Percentiles rank a stretch among this genome's conserved stretches.
Evolutionary conservation across 2,888 invertebrate species (phyloP).

Genomic region (Clunio marinus): DNA sequence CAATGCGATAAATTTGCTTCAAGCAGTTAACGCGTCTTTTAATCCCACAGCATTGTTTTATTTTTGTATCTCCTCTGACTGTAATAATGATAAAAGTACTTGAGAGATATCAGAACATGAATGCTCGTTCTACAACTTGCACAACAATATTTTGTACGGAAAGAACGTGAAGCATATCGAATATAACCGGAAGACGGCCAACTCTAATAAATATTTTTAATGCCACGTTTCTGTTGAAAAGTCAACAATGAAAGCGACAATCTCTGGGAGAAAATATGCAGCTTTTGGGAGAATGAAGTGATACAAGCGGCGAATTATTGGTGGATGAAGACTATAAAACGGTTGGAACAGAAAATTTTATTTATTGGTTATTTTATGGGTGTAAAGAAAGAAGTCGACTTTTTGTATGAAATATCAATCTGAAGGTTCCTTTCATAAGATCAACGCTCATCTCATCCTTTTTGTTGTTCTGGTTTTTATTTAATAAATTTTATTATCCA

Average conservation of each 20-base stretch:
- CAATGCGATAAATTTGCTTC: too few species aligned
- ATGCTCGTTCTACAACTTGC: neutral
- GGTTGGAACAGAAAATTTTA: slow-evolving; percentile 2
- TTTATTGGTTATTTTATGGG: slow-evolving; percentile 28
- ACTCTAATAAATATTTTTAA: too few species aligned
- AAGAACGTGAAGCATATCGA: too few species aligned
- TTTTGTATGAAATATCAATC: neutral
- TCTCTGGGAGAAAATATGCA: neutral
- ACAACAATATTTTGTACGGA: neutral
- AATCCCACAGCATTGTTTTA: neutral
- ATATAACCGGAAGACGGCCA: too few species aligned
- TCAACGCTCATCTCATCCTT: neutral
- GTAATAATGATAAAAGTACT: neutral
- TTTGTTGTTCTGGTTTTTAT: neutral
- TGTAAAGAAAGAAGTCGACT: neutral
- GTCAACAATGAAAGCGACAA: neutral
- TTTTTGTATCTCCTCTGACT: neutral
- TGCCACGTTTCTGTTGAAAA: too few species aligned
- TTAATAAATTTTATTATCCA: neutral
- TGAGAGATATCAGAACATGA: neutral
- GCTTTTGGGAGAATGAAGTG: neutral
- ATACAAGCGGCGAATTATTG: slow-evolving; percentile 20
- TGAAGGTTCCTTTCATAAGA: too few species aligned
- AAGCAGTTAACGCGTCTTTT: neutral
- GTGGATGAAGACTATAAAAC: slow-evolving; percentile 23